These are phyloP conservation scores for Malthinus flaveolus DNA, from an alignment of 2,888 invertebrate species.

Conservation along the genomic window DNA sequence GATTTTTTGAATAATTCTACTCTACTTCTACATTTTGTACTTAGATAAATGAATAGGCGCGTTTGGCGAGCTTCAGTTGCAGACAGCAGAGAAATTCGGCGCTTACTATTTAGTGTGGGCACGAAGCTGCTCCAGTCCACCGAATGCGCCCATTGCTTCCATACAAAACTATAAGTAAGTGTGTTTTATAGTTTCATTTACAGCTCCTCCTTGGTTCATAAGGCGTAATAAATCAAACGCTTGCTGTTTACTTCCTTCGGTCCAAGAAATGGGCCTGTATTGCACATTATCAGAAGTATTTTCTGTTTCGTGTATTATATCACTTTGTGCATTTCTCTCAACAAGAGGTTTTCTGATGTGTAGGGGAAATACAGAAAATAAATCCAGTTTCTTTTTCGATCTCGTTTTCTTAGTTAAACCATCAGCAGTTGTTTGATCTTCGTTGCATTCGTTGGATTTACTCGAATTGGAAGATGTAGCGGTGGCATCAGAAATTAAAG, in stretches of 20 bases:
- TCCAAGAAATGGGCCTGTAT: conserved; percentile 44
- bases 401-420: not conserved
- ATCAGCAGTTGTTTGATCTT: not conserved
- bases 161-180: conserved; percentile 41
- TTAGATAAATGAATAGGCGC: too few species aligned
- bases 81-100: too few species aligned
- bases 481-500: conserved; percentile 1
- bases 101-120: too few species aligned
- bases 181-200: conserved; percentile 42
- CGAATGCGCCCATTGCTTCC: too few species aligned
- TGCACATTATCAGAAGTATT: not conserved
- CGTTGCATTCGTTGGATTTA: not conserved
- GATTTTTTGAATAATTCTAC: too few species aligned
- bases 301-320: conserved; percentile 1
- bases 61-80: too few species aligned
- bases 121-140: too few species aligned
- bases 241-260: conserved; percentile 49
- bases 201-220: conserved; percentile 40
- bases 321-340: conserved; percentile 17
- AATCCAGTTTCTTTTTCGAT: conserved; percentile 14
- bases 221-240: conserved; percentile 49
- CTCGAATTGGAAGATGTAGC: not conserved
- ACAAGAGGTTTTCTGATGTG: conserved; percentile 13
- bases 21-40: too few species aligned
- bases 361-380: conserved; percentile 6